Conservation (phyloP, 2,888 invertebrate species). For the Platypus cylindrus region DNA sequence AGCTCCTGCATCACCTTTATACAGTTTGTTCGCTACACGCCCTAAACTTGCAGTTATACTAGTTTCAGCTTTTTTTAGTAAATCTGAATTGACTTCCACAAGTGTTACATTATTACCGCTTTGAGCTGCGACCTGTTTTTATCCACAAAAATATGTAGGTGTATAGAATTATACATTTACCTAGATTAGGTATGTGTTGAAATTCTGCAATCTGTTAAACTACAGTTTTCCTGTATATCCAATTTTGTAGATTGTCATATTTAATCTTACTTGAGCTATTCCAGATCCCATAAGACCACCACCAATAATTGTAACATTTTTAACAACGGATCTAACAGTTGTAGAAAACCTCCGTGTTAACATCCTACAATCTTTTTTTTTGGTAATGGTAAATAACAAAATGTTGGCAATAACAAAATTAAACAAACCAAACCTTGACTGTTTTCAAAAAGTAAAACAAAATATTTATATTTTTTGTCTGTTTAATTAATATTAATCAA, state of each 20-base stretch:
- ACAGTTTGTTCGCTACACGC: constrained; percentile 66
- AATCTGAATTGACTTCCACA: constrained; percentile 61
- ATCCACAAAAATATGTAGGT: background rate
- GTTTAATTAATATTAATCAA: no score
- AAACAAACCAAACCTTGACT: no score
- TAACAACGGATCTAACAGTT: constrained; percentile 38
- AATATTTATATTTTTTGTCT: no score
- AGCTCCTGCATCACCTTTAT: constrained; percentile 52
- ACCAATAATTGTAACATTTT: constrained; percentile 73
- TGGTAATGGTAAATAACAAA: no score
- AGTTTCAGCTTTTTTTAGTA: constrained; percentile 58
- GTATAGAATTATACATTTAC: no score
- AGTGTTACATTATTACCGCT: constrained; percentile 70
- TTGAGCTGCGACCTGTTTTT: constrained; percentile 63
- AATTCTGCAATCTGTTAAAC: no score
- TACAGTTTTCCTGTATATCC: no score
- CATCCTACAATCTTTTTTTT: no score
- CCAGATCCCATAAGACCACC: constrained; percentile 84
- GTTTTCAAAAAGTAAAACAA: no score
- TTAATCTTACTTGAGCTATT: constrained; percentile 66
- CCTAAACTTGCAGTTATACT: constrained; percentile 57
- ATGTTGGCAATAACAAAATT: no score
- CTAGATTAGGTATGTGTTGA: no score
- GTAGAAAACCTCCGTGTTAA: constrained; percentile 33
- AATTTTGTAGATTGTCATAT: no score